A percentile compares a stretch with the other conserved stretches of the same genome.
Conservation (phyloP, 1,140 invertebrate genomes). For the Doryteuthis pealeii region DNA sequence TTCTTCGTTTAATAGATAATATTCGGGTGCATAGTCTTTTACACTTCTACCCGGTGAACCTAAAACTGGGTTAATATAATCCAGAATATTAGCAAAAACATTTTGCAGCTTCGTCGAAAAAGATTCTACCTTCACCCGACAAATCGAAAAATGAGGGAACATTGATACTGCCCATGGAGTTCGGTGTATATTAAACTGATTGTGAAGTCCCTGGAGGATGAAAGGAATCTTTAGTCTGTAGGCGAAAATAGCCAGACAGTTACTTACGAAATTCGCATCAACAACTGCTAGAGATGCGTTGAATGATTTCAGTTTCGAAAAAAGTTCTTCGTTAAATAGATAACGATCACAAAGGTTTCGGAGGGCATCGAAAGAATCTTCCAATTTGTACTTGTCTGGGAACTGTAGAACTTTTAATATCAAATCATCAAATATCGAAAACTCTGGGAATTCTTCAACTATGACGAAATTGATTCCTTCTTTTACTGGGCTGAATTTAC, state of each 20-base stretch:
- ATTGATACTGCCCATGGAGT: not conserved
- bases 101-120: not conserved
- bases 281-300: not conserved
- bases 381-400: too few relatives aligned
- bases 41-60: not conserved
- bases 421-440: too few relatives aligned
- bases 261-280: too few relatives aligned
- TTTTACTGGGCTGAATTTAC: not conserved
- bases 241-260: not conserved
- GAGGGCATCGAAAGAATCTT: not conserved
- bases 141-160: conserved; percentile 4
- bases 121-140: not conserved
- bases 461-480: too few relatives aligned
- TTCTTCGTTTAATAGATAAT: conserved; percentile 7
- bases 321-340: not conserved
- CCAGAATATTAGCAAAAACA: not conserved
- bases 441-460: too few relatives aligned
- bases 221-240: not conserved
- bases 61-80: not conserved
- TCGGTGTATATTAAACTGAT: not conserved
- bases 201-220: not conserved
- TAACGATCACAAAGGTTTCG: not conserved
- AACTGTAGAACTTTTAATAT: too few relatives aligned
- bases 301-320: not conserved
- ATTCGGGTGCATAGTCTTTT: not conserved